Evolutionary conservation across 2,797 vertebrate genomes (phyloP).

Genomic region (Notamacropus eugenii): DNA sequence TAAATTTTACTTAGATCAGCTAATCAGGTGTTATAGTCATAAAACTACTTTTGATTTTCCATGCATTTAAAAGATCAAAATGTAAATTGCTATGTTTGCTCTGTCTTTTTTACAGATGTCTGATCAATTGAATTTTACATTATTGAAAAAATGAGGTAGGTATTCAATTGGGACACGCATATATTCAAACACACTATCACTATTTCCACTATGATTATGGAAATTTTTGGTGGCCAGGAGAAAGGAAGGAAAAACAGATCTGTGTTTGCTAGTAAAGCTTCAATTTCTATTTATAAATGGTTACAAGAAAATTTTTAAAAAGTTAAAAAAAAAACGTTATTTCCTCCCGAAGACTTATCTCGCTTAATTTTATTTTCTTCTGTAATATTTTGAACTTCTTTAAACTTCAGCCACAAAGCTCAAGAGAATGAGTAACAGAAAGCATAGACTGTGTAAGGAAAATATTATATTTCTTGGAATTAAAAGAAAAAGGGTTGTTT

Average conservation of each 20-base stretch:
- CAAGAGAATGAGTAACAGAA: not conserved
- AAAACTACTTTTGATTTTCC: conserved; percentile 75
- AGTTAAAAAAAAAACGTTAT: not conserved
- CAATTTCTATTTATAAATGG: conserved; percentile 46
- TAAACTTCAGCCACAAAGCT: not conserved
- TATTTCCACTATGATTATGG: conserved; percentile 25
- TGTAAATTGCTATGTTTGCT: conserved; percentile 75
- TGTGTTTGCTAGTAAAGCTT: not conserved
- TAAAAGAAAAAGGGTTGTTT: not conserved
- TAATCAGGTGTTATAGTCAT: conserved; percentile 80
- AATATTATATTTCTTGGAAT: not conserved
- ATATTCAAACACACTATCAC: conserved; percentile 35
- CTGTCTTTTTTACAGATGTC: conserved; percentile 62
- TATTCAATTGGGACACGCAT: conserved; percentile 53
- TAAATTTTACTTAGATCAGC: conserved; percentile 78
- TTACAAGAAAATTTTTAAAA: too few relatives aligned
- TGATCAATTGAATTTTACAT: conserved; percentile 76
- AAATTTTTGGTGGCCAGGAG: conserved; percentile 43
- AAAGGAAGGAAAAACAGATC: not conserved
- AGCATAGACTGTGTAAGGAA: not conserved
- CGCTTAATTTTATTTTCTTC: conserved; percentile 14
- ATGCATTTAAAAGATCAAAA: conserved; percentile 77
- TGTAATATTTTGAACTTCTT: conserved; percentile 3
- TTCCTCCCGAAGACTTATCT: not conserved
- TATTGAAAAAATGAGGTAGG: conserved; percentile 68